Evolutionary conservation across 2,797 vertebrate genomes (phyloP).

Genomic region (Sebastiscus albofasciatus): DNA sequence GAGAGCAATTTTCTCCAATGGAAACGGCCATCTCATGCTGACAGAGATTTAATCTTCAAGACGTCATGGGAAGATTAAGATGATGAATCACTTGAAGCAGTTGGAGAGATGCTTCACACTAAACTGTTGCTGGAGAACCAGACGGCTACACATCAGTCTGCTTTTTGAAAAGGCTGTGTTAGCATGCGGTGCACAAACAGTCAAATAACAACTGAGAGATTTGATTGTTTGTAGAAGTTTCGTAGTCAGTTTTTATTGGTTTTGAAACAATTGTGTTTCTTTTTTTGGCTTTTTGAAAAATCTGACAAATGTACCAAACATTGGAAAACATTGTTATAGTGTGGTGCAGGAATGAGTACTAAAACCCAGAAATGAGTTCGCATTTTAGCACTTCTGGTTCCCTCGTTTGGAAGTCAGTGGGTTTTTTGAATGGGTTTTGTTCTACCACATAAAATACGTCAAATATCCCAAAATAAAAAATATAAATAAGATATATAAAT

Average conservation of each 20-base stretch:
- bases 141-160: not conserved
- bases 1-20: slow-evolving; percentile 60
- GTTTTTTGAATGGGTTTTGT: too few relatives aligned
- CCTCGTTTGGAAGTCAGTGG: too few relatives aligned
- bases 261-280: not conserved
- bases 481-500: too few relatives aligned
- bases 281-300: not conserved
- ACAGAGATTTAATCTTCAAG: slow-evolving; percentile 57
- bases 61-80: slow-evolving; percentile 53
- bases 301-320: not conserved
- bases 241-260: not conserved
- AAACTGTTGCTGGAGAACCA: not conserved
- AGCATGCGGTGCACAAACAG: not conserved
- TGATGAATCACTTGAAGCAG: slow-evolving; percentile 58
- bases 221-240: not conserved
- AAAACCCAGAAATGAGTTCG: too few relatives aligned
- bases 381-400: too few relatives aligned
- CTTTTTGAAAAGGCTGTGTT: not conserved
- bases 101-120: slow-evolving; percentile 13
- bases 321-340: not conserved
- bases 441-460: too few relatives aligned
- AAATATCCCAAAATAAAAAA: too few relatives aligned
- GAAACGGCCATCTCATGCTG: slow-evolving; percentile 43
- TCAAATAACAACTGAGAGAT: not conserved
- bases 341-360: too few relatives aligned